These are phyloP conservation scores for Calcarius lapponicus DNA, from an alignment of 2,797 vertebrate species.

Conservation along the genomic window DNA sequence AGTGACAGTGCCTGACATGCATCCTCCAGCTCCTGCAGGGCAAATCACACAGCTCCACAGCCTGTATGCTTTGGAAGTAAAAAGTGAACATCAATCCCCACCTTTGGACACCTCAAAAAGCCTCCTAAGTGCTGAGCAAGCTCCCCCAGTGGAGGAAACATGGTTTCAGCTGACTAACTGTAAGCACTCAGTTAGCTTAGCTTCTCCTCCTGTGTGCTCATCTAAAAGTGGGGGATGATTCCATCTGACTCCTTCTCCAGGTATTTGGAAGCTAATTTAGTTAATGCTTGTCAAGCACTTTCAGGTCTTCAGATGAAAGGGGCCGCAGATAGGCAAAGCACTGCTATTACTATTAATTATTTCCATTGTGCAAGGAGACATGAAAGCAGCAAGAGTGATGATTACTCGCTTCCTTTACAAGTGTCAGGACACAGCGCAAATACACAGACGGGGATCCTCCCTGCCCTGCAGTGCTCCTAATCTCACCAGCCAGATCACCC, in stretches of 20 bases:
- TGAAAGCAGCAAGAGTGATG: slow-evolving; percentile 50
- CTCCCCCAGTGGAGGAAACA: neutral
- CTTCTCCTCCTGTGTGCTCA: slow-evolving; percentile 41
- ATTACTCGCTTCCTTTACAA: slow-evolving; percentile 64
- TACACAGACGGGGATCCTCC: slow-evolving; percentile 33
- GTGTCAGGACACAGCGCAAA: slow-evolving; percentile 43
- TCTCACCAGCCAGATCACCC: slow-evolving; percentile 31
- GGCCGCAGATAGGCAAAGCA: slow-evolving; percentile 62
- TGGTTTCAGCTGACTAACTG: slow-evolving; percentile 61
- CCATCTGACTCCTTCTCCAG: slow-evolving; percentile 40
- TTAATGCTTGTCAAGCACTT: slow-evolving; percentile 62
- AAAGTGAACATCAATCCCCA: neutral
- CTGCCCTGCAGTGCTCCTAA: slow-evolving; percentile 41
- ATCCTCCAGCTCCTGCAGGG: neutral
- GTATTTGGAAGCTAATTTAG: slow-evolving; percentile 61
- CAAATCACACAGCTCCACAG: neutral
- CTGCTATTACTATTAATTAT: slow-evolving; percentile 55
- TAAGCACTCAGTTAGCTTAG: slow-evolving; percentile 30
- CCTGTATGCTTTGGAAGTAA: neutral
- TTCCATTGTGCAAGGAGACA: slow-evolving; percentile 69
- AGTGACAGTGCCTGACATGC: neutral
- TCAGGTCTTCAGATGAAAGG: slow-evolving; percentile 58
- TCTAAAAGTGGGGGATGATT: slow-evolving; percentile 46
- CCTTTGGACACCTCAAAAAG: neutral
- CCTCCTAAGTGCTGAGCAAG: slow-evolving; percentile 38